Conservation (phyloP, 2,797 vertebrate genomes). For the Diceros bicornis region DNA sequence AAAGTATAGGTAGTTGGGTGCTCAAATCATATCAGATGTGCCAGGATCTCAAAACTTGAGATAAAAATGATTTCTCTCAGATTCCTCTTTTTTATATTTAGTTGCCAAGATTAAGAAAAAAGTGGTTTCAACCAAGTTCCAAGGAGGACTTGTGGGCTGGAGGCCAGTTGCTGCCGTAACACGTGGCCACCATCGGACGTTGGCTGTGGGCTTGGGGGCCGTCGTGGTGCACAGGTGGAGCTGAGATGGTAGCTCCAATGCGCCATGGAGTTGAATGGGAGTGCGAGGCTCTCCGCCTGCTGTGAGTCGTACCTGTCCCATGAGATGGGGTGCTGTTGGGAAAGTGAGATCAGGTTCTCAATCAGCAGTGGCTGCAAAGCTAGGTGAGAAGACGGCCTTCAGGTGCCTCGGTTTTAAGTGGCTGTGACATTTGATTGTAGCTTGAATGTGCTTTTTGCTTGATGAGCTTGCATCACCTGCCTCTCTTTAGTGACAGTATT, state of each 20-base stretch:
- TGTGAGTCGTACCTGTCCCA: neutral
- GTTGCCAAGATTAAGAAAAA: neutral
- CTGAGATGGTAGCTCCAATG: fast-evolving
- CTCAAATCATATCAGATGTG: neutral
- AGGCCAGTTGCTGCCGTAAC: neutral
- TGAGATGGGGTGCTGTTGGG: neutral
- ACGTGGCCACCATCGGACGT: fast-evolving
- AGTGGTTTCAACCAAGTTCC: neutral
- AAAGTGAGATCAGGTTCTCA: neutral
- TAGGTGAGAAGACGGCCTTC: neutral
- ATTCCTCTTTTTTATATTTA: neutral
- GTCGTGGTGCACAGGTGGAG: neutral
- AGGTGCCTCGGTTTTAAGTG: neutral
- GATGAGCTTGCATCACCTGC: neutral
- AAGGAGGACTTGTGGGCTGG: neutral
- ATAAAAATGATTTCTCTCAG: neutral
- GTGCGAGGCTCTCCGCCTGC: neutral
- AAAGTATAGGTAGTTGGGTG: neutral
- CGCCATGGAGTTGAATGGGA: fast-evolving
- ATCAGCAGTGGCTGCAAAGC: neutral
- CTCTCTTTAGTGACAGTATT: neutral
- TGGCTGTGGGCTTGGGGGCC: fast-evolving
- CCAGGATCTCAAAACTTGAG: neutral
- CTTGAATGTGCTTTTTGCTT: neutral
- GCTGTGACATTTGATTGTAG: neutral